Conservation (phyloP, 92 coral and sea anemone species). For the Porites cylindrica region DNA sequence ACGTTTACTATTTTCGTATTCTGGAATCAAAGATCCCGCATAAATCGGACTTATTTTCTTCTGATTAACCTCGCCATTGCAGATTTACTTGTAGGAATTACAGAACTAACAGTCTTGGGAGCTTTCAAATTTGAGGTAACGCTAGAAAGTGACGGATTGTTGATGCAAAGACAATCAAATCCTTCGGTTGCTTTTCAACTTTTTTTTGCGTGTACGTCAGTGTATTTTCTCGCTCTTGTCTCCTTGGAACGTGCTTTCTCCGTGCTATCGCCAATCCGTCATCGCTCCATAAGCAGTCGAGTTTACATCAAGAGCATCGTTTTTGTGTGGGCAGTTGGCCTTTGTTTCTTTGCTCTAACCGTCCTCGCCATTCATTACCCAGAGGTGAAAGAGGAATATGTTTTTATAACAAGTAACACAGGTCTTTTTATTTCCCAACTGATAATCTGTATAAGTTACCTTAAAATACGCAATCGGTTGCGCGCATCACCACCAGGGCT, state of each 20-base stretch:
- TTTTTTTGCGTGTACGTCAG: background rate
- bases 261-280: constrained; percentile 28
- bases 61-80: constrained; percentile 31
- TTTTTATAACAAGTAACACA: background rate
- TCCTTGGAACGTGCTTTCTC: constrained; percentile 25
- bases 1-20: background rate
- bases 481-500: background rate
- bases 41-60: background rate
- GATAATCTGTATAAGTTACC: background rate
- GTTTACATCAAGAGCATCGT: background rate
- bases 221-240: constrained; percentile 23
- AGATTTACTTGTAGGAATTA: constrained; percentile 2
- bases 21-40: background rate
- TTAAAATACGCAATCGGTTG: background rate
- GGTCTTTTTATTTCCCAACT: background rate
- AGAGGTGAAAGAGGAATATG: background rate
- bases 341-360: background rate
- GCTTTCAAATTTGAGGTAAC: background rate
- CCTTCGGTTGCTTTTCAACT: background rate
- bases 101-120: background rate
- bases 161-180: background rate
- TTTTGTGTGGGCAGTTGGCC: background rate
- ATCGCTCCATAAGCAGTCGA: constrained; percentile 6
- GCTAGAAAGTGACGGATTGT: background rate
- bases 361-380: background rate